Percentiles rank a stretch among this genome's conserved stretches.
Evolutionary conservation across 2,888 invertebrate species (phyloP).

Genomic region (Parnassius orleans): DNA sequence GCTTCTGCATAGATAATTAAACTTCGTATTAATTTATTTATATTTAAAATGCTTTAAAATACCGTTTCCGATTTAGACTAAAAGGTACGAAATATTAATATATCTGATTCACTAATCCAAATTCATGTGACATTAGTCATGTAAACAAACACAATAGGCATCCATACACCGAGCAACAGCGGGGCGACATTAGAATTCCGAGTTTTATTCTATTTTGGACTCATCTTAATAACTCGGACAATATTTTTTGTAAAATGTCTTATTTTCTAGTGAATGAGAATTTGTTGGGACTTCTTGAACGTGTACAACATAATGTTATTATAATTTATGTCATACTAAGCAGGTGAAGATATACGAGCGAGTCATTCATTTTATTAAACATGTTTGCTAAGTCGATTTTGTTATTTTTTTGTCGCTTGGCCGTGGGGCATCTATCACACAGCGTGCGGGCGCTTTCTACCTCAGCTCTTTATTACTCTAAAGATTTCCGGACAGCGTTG

Average conservation of each 20-base stretch:
- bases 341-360: slow-evolving; percentile 80
- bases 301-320: slow-evolving; percentile 80
- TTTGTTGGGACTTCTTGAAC: slow-evolving; percentile 77
- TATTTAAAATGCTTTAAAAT: background rate
- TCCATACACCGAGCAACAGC: slow-evolving; percentile 47
- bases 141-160: slow-evolving; percentile 49
- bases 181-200: slow-evolving; percentile 53
- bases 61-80: background rate
- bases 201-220: slow-evolving; percentile 61
- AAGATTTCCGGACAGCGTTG: slow-evolving; percentile 69
- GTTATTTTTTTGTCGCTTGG: slow-evolving; percentile 74
- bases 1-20: background rate
- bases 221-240: slow-evolving; percentile 62
- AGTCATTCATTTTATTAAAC: slow-evolving; percentile 80
- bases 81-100: slow-evolving; percentile 29
- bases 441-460: slow-evolving; percentile 76
- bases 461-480: slow-evolving; percentile 73
- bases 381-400: slow-evolving; percentile 80
- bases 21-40: background rate
- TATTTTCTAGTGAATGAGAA: slow-evolving; percentile 77
- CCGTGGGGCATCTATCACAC: slow-evolving; percentile 75
- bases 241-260: slow-evolving; percentile 71
- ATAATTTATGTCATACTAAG: slow-evolving; percentile 80
- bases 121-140: slow-evolving; percentile 50
- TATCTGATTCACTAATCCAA: slow-evolving; percentile 36